phyloP scores from a whole-genome alignment of 2,888 invertebrate species.

The Epinotia nisella region DNA sequence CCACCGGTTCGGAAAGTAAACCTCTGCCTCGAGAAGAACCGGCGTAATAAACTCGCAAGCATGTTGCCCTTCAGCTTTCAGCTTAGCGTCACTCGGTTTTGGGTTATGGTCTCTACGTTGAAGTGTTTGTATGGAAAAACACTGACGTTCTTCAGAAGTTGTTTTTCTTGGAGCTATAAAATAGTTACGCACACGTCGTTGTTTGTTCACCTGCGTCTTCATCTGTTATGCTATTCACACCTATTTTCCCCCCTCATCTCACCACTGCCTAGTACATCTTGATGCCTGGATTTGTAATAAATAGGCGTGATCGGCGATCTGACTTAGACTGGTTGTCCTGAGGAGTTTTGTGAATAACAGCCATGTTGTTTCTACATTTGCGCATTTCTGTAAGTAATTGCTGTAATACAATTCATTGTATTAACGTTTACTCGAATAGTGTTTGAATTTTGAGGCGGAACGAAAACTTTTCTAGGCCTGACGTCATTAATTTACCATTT shows the following conservation, averaged over 20 bases:
- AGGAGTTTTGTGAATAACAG: no score
- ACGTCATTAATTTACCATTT: conserved; percentile 27
- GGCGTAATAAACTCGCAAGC: no score
- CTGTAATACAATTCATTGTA: conserved; percentile 29
- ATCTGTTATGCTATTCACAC: background rate
- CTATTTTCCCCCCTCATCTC: background rate
- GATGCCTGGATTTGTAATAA: no score
- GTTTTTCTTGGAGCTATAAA: conserved; percentile 12
- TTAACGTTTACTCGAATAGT: conserved; percentile 29
- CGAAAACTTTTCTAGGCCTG: conserved; percentile 30
- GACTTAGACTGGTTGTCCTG: no score
- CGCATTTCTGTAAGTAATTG: conserved; percentile 12
- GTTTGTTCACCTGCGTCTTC: conserved; percentile 29
- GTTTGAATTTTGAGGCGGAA: conserved; percentile 27
- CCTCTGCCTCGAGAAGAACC: no score
- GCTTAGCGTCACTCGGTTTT: no score
- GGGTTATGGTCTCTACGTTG: background rate
- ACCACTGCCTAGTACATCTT: no score
- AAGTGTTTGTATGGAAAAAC: background rate
- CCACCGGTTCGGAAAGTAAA: no score
- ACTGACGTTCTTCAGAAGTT: background rate
- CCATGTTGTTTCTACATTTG: conserved; percentile 3
- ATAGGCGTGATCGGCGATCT: no score
- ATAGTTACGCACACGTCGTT: conserved; percentile 15
- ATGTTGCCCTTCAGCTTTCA: no score